Evolutionary conservation across 1,140 invertebrate genomes (phyloP), one percentile per base, ranked within the genome.

Genomic region (Trissolcus basalis): DNA sequence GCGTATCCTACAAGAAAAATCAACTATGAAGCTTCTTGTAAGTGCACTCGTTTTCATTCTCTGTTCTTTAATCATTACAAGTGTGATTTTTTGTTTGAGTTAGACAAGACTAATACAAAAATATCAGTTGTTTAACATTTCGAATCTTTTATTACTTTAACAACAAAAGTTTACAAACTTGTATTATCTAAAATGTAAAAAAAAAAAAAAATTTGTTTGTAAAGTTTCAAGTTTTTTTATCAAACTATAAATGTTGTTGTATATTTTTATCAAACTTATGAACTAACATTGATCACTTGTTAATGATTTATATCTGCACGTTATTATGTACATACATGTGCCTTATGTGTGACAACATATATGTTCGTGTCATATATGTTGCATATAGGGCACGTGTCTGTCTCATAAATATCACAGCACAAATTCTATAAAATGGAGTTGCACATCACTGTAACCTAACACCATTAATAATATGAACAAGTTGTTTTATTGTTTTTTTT

Each of bases 21-120:
- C 47, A 68, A 87, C 67, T 77, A 89, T 89, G 87, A 87, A 88
- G 80, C 76, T 89, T 76, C 79, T 87, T 80, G 87, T 89, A 88
- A 89, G 87, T 88, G 36, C 9, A 39, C 19, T 27, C 6, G 19
- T 27, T 27, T 27, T 27, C 19, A 27, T 27, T 3, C 1, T 6
- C 19, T 6, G 6, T 27, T 27, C 19, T 27, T 27, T 3, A 27
- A 27, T 27, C 19, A 27, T 27, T 3, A 27, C 19, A 6, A 27
- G 19, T 27, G 19, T 27, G 2, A 6, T 27, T 27, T 27, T 27
- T 27, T n/a, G n/a, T n/a, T 27, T 27, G 19, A 1, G 19, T 27
- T 27, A 27, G 19, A 27, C 19, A n/a, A n/a, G n/a, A n/a, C n/a
- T n/a, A n/a, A n/a, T n/a, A n/a, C n/a, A n/a, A n/a, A n/a, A n/a